Evolutionary conservation across 2,888 invertebrate genomes (phyloP), one percentile per base, ranked within the genome.

Genomic region (Camponotus fellah): DNA sequence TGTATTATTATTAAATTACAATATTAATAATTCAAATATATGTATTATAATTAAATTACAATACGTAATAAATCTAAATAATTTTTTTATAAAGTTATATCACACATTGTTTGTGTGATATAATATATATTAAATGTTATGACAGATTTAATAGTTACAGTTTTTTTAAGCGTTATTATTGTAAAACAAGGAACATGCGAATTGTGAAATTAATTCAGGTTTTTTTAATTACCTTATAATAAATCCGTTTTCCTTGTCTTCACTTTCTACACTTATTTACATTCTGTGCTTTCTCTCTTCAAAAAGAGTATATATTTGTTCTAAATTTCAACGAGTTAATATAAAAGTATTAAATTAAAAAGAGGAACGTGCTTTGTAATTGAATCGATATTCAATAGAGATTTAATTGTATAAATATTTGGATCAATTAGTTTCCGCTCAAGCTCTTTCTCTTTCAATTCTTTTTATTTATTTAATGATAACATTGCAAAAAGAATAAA

Each of bases 241-340:
- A 72, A 21, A 12, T 37, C 60, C 43, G 43, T 58, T 60, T 60
- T 72, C n/a, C 60, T 43, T 12, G 32, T 43, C 56, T 58, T 26
- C 34, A 26, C 72, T 80, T 80, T 80, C 79, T 80, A 80, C 60
- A 17, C 60, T 80, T 46, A 65, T 37, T 80, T 58, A 34, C 9
- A 72, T 72, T 71, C 71, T 80, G 8, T 53, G 56, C 77, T 77
- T 65, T 77, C 76, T 77, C 76, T 77, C 77, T 53, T 62, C 49
- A 62, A 53, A 26, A 76, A 43, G 81, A 46, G 26, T 14, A 49
- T 46, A 3, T 62, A 64, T 14, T 17, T 12, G 21, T 37, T 34
- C 53, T 14, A 79, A 34, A 37, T 46, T 34, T n/a, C 10, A 68
- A 79, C 8, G 8, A n/a, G 8, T 49, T 26, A 66, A 53, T 37